Evolutionary conservation across 2,797 vertebrate genomes (phyloP).

Genomic region (Pterois miles): DNA sequence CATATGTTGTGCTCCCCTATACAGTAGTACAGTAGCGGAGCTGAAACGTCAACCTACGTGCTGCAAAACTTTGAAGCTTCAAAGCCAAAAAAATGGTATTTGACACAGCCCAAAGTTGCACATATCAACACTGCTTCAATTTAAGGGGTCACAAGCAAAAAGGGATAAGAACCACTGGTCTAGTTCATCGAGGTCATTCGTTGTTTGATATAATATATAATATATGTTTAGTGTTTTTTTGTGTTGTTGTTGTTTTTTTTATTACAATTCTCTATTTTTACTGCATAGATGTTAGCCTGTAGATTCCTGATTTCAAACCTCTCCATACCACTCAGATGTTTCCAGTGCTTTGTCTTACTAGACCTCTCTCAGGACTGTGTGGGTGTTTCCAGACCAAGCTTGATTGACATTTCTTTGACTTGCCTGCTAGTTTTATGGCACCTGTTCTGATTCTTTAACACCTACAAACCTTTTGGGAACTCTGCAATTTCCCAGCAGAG

Average conservation of each 20-base stretch:
- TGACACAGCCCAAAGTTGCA: no score
- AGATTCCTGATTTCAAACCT: neutral
- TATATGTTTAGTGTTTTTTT: no score
- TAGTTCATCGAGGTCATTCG: neutral
- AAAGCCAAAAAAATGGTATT: no score
- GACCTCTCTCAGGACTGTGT: neutral
- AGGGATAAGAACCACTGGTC: no score
- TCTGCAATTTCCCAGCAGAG: neutral
- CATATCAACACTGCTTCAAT: no score
- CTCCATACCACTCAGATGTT: neutral
- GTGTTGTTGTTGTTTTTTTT: neutral
- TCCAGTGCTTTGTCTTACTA: neutral
- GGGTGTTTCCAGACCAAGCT: neutral
- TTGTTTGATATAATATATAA: neutral
- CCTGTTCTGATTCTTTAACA: constrained; percentile 3
- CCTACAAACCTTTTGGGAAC: neutral
- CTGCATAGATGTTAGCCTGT: neutral
- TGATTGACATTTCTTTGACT: constrained; percentile 18
- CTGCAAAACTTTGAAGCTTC: no score
- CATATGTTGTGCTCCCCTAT: no score
- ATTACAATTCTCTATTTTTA: neutral
- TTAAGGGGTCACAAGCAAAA: no score
- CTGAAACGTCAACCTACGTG: no score
- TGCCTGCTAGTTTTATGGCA: constrained; percentile 3
- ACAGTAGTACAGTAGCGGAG: no score